Evolutionary conservation across 2,888 invertebrate genomes (phyloP), one percentile per base, ranked within the genome.

Genomic region (Spicauda simplicius): DNA sequence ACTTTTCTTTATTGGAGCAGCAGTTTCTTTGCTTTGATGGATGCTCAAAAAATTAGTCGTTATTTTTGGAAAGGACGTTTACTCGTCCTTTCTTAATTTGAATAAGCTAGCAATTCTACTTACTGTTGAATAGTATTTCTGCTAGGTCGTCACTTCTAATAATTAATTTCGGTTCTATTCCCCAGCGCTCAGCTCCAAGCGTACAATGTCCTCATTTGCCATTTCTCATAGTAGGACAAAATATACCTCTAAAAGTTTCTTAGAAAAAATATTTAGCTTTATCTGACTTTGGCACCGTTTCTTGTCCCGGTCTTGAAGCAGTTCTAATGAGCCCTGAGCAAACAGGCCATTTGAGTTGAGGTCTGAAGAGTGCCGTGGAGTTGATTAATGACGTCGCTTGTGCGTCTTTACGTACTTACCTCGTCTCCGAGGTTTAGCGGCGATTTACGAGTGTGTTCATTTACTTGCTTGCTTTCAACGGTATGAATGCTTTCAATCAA

Each of bases 311-410:
- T 52, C 16, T 50, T 54, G 62, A 62, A 62, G 54, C 54, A 54
- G 54, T 41, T 45, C 54, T 62, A 54, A 62, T 45, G 62, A 62
- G 62, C 53, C 54, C 54, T 54, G 41, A 54, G 62, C 54, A 54
- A 62, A 62, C 62, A 37, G 53, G 41, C 62, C 54, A 45, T 62
- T 60, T 60, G 50, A 50, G 60, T 48, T 18, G 60, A 48, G 59
- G 59, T 45, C 50, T 59, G 48, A 16, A 60, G 60, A 18, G 50
- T 30, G 12, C 18, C 7, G 30, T 16, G 20, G 16, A 20, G 62
- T 45, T 41, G 62, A 54, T 62, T 54, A 54, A 54, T 62, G 62
- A 54, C 41, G 19, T 53, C 53, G 45, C 62, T 62, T 54, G 62
- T 54, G 18, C 33, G 56, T 53, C 53, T 54, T 45, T 25, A 54